Evolutionary conservation across 2,797 vertebrate species (phyloP).

Genomic region (Tympanoctomys barrerae): DNA sequence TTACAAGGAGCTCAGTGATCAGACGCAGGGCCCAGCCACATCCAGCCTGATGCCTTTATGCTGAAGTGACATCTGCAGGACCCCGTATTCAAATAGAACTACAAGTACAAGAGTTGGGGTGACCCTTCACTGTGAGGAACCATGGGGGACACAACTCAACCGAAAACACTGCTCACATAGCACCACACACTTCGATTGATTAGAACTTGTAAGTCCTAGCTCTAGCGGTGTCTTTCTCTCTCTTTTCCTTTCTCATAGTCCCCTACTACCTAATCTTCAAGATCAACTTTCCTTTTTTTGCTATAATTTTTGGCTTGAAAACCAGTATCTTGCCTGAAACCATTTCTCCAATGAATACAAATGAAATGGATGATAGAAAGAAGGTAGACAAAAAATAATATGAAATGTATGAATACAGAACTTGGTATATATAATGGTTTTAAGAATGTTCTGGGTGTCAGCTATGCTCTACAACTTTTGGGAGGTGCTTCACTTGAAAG

Average conservation of each 20-base stretch:
- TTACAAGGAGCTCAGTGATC: background rate
- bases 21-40: background rate
- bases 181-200: background rate
- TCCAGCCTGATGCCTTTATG: background rate
- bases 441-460: background rate
- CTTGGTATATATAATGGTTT: background rate
- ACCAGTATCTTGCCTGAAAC: background rate
- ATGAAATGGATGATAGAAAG: background rate
- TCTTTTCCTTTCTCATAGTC: background rate
- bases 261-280: background rate
- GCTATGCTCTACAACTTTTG: background rate
- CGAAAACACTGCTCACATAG: background rate
- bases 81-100: background rate
- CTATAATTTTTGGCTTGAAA: background rate
- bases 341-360: background rate
- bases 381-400: background rate
- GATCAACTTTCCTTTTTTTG: background rate
- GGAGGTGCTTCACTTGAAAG: background rate
- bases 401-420: background rate
- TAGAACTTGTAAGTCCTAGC: background rate
- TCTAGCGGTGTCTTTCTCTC: background rate
- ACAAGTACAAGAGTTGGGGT: background rate
- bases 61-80: background rate
- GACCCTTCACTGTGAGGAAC: background rate
- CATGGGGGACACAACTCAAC: background rate